Evolutionary conservation across 2,113 vertebrate species (phyloP).

Genomic region (Engraulis encrasicolus): DNA sequence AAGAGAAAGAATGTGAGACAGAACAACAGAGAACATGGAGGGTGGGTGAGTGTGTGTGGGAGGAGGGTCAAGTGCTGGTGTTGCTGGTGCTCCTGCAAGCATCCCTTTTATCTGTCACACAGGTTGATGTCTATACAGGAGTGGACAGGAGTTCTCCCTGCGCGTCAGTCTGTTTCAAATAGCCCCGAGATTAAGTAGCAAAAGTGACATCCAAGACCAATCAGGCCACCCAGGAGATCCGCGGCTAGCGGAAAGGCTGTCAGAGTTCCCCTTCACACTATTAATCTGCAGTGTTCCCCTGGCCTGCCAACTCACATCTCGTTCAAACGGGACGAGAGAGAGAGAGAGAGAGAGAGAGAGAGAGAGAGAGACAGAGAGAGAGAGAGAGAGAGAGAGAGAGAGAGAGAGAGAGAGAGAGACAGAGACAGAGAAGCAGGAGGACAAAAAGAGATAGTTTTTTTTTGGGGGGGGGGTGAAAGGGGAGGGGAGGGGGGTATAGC

Average conservation of each 20-base stretch:
- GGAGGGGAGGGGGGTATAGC: constrained; percentile 33
- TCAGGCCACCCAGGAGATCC: constrained; percentile 96
- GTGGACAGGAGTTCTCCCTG: constrained; percentile 78
- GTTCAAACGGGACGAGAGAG: constrained; percentile 86
- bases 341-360: constrained; percentile 41
- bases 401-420: constrained; percentile 53
- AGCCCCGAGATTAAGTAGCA: constrained; percentile 99
- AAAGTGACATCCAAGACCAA: constrained; percentile 99
- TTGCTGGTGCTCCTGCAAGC: constrained; percentile 47
- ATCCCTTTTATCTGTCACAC: constrained; percentile 81
- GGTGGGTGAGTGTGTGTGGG: no score
- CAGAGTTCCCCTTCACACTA: constrained; percentile 92
- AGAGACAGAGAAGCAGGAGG: no score
- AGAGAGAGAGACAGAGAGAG: background rate
- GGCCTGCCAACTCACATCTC: constrained; percentile 95
- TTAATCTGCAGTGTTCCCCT: constrained; percentile 96
- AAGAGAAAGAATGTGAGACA: constrained; percentile 42
- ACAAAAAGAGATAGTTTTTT: no score
- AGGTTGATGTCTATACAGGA: constrained; percentile 84
- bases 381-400: background rate
- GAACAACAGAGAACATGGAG: constrained; percentile 3
- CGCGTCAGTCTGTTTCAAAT: constrained; percentile 91
- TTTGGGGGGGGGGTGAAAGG: background rate
- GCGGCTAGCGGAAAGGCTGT: constrained; percentile 93
- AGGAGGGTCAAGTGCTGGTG: constrained; percentile 4